These are phyloP conservation scores for Clusia tigrina DNA, from an alignment of 2,888 invertebrate species.

Conservation along the genomic window DNA sequence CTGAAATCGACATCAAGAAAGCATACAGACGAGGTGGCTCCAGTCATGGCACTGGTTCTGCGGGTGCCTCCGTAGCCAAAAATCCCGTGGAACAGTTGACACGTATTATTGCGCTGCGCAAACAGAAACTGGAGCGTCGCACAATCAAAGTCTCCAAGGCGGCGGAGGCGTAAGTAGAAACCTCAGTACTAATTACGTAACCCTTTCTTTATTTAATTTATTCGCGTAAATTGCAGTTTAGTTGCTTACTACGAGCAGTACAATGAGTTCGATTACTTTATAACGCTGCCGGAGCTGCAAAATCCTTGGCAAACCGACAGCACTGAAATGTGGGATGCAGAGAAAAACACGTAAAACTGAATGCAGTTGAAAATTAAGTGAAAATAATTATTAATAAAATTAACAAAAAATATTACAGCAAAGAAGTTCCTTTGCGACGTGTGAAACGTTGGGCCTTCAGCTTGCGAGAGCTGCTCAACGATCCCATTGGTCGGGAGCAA, in stretches of 20 bases:
- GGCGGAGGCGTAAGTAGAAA: slow-evolving; percentile 83
- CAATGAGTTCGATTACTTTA: slow-evolving; percentile 93
- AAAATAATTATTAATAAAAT: too few relatives aligned
- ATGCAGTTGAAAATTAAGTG: too few relatives aligned
- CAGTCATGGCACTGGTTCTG: slow-evolving; percentile 64
- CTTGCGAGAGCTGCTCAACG: slow-evolving; percentile 91
- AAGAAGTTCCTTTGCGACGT: slow-evolving; percentile 90
- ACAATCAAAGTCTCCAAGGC: slow-evolving; percentile 93
- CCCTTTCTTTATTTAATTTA: background rate
- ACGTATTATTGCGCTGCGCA: slow-evolving; percentile 78
- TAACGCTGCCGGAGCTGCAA: slow-evolving; percentile 89
- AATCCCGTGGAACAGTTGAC: slow-evolving; percentile 64
- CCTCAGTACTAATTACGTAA: background rate
- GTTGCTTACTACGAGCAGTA: slow-evolving; percentile 95
- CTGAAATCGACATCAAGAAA: slow-evolving; percentile 98
- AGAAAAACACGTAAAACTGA: slow-evolving; percentile 79
- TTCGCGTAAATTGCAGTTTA: slow-evolving; percentile 67
- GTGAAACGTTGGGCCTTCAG: slow-evolving; percentile 98
- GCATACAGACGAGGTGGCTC: slow-evolving; percentile 73
- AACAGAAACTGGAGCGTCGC: slow-evolving; percentile 82
- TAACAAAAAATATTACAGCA: slow-evolving; percentile 66
- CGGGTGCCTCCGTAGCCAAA: slow-evolving; percentile 63
- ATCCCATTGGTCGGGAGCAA: slow-evolving; percentile 95
- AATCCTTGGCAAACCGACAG: slow-evolving; percentile 98
- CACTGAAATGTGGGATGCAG: slow-evolving; percentile 97